Conservation (phyloP, 2,888 invertebrate genomes). For the Eupithecia abbreviata region DNA sequence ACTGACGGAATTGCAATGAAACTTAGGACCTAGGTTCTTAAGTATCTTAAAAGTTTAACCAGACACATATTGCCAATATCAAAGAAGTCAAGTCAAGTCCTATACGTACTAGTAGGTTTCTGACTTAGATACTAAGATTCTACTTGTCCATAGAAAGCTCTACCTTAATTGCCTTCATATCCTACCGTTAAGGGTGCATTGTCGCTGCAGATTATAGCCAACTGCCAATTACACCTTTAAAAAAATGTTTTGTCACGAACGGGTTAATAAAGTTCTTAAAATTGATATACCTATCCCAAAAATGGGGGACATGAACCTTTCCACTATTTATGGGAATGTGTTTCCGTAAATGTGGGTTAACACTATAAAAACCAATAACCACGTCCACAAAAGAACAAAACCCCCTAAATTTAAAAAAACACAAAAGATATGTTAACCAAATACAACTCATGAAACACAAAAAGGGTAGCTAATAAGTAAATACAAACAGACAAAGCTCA, state of each 20-base stretch:
- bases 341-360: background rate
- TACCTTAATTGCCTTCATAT: background rate
- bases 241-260: background rate
- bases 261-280: background rate
- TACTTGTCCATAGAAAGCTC: background rate
- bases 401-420: background rate
- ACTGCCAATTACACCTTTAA: background rate
- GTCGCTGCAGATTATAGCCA: background rate
- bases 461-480: background rate
- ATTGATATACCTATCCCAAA: background rate
- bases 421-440: background rate
- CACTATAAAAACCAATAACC: background rate
- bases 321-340: background rate
- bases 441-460: background rate
- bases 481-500: slow-evolving; percentile 1
- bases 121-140: background rate
- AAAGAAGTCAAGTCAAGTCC: too few species aligned
- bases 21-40: background rate
- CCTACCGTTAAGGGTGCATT: background rate
- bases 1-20: background rate
- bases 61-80: too few species aligned
- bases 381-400: background rate
- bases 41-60: too few species aligned
- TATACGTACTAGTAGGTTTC: background rate
- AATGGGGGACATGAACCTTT: background rate